Percentiles rank a stretch among this genome's conserved stretches.
Conservation (phyloP, 2,113 vertebrate genomes). For the Fulmarus glacialis region DNA sequence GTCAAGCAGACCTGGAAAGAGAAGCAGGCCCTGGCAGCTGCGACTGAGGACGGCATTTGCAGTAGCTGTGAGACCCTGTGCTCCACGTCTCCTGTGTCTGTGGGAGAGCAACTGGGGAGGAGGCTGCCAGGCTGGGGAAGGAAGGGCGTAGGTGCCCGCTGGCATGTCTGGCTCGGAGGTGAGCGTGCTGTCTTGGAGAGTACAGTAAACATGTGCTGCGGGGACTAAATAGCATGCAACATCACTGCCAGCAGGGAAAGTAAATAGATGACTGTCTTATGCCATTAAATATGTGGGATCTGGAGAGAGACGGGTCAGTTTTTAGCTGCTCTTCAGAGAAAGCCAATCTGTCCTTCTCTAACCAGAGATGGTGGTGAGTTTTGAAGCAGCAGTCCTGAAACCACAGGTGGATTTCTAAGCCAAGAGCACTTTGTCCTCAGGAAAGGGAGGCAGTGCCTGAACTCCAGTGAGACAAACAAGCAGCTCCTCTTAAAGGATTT, state of each 20-base stretch:
- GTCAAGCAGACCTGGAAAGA: neutral
- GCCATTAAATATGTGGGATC: neutral
- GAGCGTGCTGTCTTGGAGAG: neutral
- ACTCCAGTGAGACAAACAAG: neutral
- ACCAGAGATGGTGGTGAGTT: neutral
- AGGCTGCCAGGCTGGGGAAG: neutral
- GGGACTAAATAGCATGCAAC: neutral
- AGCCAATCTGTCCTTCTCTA: neutral
- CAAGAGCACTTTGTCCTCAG: neutral
- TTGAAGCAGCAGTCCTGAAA: neutral
- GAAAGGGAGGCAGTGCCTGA: neutral
- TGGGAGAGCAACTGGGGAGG: neutral
- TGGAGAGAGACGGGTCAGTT: neutral
- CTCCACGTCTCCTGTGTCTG: accelerated
- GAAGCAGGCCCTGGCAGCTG: neutral
- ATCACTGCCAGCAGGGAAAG: neutral
- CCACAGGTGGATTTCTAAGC: neutral
- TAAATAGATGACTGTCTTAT: conserved; percentile 28
- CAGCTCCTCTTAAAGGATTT: neutral
- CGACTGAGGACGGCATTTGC: neutral
- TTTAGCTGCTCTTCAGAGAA: neutral
- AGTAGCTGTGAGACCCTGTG: neutral
- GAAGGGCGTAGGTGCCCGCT: neutral
- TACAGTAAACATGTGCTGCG: neutral
- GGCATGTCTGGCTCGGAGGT: neutral